Percentiles rank a stretch among this genome's conserved stretches.
phyloP scores from a whole-genome alignment of 2,113 vertebrate species.

The Lepidothrix coronata region DNA sequence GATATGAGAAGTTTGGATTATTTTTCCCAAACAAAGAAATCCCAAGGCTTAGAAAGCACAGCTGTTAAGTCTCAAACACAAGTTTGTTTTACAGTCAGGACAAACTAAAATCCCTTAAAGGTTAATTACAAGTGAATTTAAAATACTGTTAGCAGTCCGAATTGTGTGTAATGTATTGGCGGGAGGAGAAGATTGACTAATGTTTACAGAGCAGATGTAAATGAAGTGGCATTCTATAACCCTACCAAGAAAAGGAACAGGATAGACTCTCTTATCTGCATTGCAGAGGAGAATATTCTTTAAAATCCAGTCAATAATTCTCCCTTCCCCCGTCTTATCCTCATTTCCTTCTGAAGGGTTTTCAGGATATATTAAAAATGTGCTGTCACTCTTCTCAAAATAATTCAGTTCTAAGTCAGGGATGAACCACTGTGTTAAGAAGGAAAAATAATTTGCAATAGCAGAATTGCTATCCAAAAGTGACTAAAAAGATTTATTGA shows the following conservation, averaged over 20 bases:
- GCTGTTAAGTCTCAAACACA: neutral
- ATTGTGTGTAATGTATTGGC: neutral
- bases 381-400: neutral
- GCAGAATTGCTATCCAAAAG: neutral
- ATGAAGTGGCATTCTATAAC: neutral
- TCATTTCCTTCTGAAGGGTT: neutral
- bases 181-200: neutral
- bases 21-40: conserved; percentile 20
- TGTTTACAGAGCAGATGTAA: neutral
- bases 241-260: neutral
- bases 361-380: conserved; percentile 28
- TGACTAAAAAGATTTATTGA: neutral
- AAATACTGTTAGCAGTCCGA: neutral
- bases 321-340: neutral
- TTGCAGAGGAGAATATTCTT: conserved; percentile 10
- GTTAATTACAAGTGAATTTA: conserved; percentile 35
- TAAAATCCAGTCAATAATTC: neutral
- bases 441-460: conserved; percentile 38
- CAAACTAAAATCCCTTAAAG: conserved; percentile 29
- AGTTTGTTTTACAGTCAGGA: neutral
- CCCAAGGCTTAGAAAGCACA: neutral
- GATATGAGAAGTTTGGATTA: neutral
- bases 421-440: conserved; percentile 24
- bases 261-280: neutral
- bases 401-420: conserved; percentile 1